Evolutionary conservation across 2,888 invertebrate genomes (phyloP).

Genomic region (Dione vanillae): DNA sequence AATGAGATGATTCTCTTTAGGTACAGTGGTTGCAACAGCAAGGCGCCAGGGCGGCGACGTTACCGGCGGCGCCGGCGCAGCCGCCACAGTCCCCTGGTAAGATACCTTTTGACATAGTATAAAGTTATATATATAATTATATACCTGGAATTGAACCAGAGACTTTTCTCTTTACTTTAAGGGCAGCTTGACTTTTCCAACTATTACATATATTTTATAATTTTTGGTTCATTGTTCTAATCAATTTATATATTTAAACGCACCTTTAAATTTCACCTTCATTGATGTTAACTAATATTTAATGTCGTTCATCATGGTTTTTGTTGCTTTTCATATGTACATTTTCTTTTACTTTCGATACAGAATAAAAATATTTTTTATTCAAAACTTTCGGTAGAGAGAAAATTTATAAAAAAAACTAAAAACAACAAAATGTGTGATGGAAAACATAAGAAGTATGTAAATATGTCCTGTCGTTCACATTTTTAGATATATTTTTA

Average conservation of each 20-base stretch:
- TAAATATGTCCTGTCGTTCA: slow-evolving; percentile 23
- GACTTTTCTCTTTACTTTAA: too few relatives aligned
- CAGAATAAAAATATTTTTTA: neutral
- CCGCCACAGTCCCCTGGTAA: slow-evolving; percentile 77
- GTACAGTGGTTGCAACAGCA: slow-evolving; percentile 88
- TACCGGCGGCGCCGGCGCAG: slow-evolving; percentile 79
- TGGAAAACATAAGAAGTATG: slow-evolving; percentile 26
- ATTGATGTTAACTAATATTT: neutral
- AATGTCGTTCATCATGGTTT: slow-evolving; percentile 16
- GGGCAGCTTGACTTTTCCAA: too few relatives aligned
- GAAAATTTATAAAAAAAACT: neutral
- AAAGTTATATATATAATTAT: too few relatives aligned
- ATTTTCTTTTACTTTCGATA: neutral
- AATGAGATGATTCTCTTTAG: slow-evolving; percentile 51
- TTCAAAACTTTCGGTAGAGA: neutral
- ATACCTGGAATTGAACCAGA: too few relatives aligned
- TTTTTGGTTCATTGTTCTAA: neutral
- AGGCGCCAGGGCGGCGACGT: slow-evolving; percentile 83
- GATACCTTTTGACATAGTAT: too few relatives aligned
- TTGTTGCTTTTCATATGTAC: neutral
- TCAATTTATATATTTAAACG: neutral
- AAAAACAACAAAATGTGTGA: slow-evolving; percentile 11
- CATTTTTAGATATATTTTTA: slow-evolving; percentile 40
- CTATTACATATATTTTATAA: neutral
- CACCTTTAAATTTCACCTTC: neutral